Conservation (phyloP, 2,888 invertebrate species). For the Acrobasis repandana region DNA sequence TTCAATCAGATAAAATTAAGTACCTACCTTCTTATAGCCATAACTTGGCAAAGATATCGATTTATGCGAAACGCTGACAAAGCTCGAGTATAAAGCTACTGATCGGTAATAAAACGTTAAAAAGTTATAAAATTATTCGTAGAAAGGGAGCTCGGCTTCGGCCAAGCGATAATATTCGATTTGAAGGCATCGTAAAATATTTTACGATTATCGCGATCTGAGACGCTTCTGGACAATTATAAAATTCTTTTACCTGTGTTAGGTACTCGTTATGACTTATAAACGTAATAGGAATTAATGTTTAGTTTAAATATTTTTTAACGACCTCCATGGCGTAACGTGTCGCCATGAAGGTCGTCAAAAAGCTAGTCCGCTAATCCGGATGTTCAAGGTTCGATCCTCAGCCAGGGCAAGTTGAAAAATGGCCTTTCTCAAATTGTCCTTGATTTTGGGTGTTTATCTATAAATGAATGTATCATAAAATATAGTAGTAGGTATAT, state of each 20-base stretch:
- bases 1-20: no score
- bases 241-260: neutral
- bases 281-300: no score
- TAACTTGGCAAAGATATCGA: neutral
- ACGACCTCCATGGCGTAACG: no score
- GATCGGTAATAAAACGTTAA: slow-evolving; percentile 16
- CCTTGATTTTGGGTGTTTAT: no score
- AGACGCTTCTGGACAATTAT: slow-evolving; percentile 9
- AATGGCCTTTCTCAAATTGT: no score
- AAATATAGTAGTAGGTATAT: no score
- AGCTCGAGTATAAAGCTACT: slow-evolving; percentile 4
- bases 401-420: no score
- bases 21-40: neutral
- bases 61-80: slow-evolving; percentile 7
- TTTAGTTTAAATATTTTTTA: no score
- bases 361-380: no score
- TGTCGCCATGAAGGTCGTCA: no score
- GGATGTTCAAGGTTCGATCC: no score
- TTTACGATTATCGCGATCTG: slow-evolving; percentile 44
- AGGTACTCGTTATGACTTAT: neutral
- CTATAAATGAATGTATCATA: no score
- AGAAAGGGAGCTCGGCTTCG: slow-evolving; percentile 35
- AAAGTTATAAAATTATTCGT: slow-evolving; percentile 24
- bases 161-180: slow-evolving; percentile 54
- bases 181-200: slow-evolving; percentile 54